A percentile compares a stretch with the other conserved stretches of the same genome.
phyloP scores from a whole-genome alignment of 2,797 vertebrate species.

The Ciconia nigra region DNA sequence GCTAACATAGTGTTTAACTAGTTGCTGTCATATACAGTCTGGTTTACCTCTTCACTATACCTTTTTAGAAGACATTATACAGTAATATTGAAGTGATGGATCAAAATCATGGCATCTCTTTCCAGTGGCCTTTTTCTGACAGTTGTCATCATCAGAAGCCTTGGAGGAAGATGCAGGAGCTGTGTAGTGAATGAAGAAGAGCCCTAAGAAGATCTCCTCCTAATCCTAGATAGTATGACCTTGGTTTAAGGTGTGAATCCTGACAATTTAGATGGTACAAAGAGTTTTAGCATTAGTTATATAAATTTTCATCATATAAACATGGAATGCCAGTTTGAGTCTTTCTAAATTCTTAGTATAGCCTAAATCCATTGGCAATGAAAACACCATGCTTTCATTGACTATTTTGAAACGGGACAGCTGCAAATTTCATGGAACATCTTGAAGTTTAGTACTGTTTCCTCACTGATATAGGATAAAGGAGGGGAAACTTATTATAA shows the following conservation, averaged over 20 bases:
- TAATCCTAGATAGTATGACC: neutral
- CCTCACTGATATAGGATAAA: neutral
- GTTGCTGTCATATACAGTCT: neutral
- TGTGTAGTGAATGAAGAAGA: neutral
- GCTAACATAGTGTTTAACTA: neutral
- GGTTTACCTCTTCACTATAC: neutral
- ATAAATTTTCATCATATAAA: neutral
- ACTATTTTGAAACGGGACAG: neutral
- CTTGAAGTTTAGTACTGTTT: neutral
- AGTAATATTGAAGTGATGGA: neutral
- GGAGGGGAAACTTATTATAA: neutral
- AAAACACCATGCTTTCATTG: neutral
- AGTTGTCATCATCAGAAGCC: neutral
- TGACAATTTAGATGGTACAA: neutral
- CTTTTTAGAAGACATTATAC: neutral
- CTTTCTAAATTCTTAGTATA: neutral
- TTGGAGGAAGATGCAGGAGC: neutral
- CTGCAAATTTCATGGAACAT: neutral
- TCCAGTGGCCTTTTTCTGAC: neutral
- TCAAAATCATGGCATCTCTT: neutral
- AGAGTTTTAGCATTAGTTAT: neutral
- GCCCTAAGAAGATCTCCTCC: neutral
- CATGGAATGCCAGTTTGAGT: neutral
- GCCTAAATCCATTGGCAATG: neutral
- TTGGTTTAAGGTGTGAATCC: neutral